Conservation (phyloP, 2,888 invertebrate genomes). For the Bombyx huttoni region DNA sequence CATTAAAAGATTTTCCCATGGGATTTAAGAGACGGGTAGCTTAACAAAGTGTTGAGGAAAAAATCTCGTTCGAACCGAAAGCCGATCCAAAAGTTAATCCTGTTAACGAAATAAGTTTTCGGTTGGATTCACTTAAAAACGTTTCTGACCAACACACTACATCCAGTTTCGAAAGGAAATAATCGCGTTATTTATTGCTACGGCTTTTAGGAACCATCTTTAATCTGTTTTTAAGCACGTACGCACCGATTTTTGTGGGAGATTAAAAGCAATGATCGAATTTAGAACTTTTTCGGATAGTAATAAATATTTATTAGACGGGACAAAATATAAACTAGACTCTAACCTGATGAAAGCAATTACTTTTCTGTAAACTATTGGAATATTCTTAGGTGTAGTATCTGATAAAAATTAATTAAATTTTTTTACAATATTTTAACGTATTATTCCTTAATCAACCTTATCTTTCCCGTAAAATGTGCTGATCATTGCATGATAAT, state of each 20-base stretch:
- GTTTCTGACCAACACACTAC: conserved; percentile 30
- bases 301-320: conserved; percentile 37
- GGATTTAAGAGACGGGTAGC: conserved; percentile 5
- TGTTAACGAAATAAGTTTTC: conserved; percentile 42
- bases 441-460: neutral
- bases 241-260: conserved; percentile 53
- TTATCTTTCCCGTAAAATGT: neutral
- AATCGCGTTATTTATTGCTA: conserved; percentile 68
- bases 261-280: conserved; percentile 58
- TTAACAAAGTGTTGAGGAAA: conserved; percentile 7
- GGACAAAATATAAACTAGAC: conserved; percentile 25
- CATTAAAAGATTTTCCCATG: neutral
- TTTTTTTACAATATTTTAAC: neutral
- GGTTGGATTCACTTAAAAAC: conserved; percentile 44
- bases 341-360: conserved; percentile 31
- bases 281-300: conserved; percentile 42
- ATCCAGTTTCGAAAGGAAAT: conserved; percentile 56
- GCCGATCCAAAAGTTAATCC: conserved; percentile 31
- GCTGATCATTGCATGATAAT: too few species aligned
- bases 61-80: conserved; percentile 9
- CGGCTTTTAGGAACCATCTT: conserved; percentile 47
- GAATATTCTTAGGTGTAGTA: neutral
- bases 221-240: conserved; percentile 62
- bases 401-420: neutral
- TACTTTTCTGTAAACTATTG: conserved; percentile 21